Percentiles rank a stretch among this genome's conserved stretches.
These are phyloP conservation scores for Sebastolobus alascanus DNA, from an alignment of 2,797 vertebrate species.

Conservation along the genomic window DNA sequence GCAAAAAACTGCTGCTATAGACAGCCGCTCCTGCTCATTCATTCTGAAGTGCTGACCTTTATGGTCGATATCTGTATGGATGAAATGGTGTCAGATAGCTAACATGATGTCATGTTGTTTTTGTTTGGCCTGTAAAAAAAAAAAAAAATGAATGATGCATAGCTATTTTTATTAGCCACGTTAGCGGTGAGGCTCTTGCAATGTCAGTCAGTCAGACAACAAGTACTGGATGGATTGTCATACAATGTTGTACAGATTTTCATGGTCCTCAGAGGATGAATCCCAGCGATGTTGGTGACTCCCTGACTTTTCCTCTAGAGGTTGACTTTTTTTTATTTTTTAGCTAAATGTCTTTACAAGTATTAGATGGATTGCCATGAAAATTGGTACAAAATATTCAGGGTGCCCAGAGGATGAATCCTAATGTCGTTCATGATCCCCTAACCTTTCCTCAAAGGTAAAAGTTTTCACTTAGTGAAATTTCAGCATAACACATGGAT, in stretches of 20 bases:
- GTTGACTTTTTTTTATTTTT: too few species aligned
- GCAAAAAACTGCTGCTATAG: slow-evolving; percentile 2
- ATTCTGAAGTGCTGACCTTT: slow-evolving; percentile 13
- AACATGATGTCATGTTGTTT: neutral
- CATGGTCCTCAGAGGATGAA: too few species aligned
- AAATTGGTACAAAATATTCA: neutral
- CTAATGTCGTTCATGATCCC: neutral
- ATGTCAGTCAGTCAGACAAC: neutral
- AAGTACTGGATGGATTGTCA: neutral
- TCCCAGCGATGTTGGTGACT: too few species aligned
- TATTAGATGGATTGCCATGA: neutral
- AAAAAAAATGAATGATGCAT: neutral
- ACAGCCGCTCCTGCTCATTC: neutral
- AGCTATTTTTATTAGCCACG: neutral
- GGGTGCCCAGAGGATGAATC: neutral
- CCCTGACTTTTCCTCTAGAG: too few species aligned
- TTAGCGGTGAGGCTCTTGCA: neutral
- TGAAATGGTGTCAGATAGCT: slow-evolving; percentile 6
- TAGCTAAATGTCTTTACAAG: too few species aligned
- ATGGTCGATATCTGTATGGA: neutral
- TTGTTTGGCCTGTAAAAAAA: slow-evolving; percentile 17
- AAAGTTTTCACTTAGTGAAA: too few species aligned
- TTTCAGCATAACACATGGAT: too few species aligned
- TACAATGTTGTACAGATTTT: neutral
- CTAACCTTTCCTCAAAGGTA: neutral